Evolutionary conservation across 2,797 vertebrate species (phyloP), one percentile per base, ranked within the genome.

Genomic region (Gymnoscopelus braueri): DNA sequence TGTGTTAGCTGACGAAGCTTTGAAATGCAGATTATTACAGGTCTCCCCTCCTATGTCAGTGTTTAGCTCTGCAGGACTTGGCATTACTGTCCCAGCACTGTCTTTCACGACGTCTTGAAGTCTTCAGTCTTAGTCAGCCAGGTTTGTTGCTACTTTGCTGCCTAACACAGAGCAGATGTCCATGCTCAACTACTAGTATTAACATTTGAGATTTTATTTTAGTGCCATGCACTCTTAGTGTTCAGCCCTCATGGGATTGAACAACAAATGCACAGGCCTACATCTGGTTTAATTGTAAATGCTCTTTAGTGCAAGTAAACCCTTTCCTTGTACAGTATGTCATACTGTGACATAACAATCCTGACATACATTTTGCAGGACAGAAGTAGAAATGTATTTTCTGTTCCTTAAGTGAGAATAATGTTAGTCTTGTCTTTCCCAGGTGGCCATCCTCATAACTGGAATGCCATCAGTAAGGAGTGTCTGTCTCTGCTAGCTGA

Each of bases 391-490:
- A 9, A 10, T 44, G 39, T 44, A 44, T 44, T 44, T 44, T 44
- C 19, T 14, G 61, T 70, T 62, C 65, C 71, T 26, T 35, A 47
- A 50, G 13, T 62, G 44, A 57, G 13, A 51, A 4, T 13, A 51
- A 51, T 5, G 6, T 51, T n/a, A 65, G 58, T 75, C 4, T 2
- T 3, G 15, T 74, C 48, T 58, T 14, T 84, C 9, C 55, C 83
- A 99, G 98, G 98, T 75, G 97, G 98, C 29, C 98, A 99, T 83
- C 95, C 98, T 3, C 95, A 99, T 80, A 97, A 96, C 79, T 99
- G 98, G 98, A 95, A 95, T 32, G 95, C 96, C 3, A 93, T 99
- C 85, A 97, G 95, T 65, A 92, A 85, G 61, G 97, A 97, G 84
- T 99, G 98, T 83, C 81, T 99, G 86, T 94, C 86, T 70, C 91